Conservation (phyloP, 2,888 invertebrate genomes). For the Oscheius sp. region DNA sequence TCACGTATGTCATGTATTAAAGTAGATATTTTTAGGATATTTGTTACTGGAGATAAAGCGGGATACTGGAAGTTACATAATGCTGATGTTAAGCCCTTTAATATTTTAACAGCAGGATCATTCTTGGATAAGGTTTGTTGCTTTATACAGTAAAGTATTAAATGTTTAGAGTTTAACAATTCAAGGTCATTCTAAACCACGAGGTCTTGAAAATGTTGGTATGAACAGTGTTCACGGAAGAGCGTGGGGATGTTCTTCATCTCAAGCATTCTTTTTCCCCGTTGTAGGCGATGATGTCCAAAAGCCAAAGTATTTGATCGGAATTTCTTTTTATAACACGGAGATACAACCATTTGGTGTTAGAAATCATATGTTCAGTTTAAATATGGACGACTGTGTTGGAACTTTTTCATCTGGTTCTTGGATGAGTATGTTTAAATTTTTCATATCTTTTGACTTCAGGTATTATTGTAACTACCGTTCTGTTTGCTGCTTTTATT, state of each 20-base stretch:
- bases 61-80: neutral
- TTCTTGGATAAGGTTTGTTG: neutral
- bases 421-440: slow-evolving; percentile 78
- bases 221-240: slow-evolving; percentile 20
- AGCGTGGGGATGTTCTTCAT: slow-evolving; percentile 7
- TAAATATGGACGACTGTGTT: slow-evolving; percentile 85
- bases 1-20: neutral
- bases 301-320: slow-evolving; percentile 31
- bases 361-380: slow-evolving; percentile 71
- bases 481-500: slow-evolving; percentile 83
- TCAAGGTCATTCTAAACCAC: neutral
- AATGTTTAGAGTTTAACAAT: neutral
- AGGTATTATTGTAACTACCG: slow-evolving; percentile 81
- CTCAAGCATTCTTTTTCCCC: slow-evolving; percentile 10
- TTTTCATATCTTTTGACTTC: neutral
- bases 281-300: neutral
- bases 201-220: slow-evolving; percentile 21
- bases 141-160: neutral
- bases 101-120: neutral
- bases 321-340: slow-evolving; percentile 51
- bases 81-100: neutral
- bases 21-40: neutral
- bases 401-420: slow-evolving; percentile 92
- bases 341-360: slow-evolving; percentile 48
- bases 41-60: neutral